Base-by-base conservation (phyloP, 2,888 invertebrate genomes). In the Leptopilina syphax region DNA sequence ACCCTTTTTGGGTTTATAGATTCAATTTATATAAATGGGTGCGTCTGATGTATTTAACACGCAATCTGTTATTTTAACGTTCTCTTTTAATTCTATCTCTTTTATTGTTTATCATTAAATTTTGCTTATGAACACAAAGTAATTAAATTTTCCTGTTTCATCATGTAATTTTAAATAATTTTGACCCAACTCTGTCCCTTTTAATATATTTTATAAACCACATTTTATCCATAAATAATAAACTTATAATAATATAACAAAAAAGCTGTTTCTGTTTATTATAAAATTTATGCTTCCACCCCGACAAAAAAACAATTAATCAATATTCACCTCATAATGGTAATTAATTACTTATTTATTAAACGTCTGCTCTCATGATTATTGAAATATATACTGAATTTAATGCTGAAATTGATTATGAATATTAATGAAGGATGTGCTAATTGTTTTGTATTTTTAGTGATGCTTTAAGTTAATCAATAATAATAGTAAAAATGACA, bases 1-100 rank as follows among this genome's bases (percentile, higher is more conserved):
- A 10, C 65, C 65, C 24, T 66, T 66, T 66, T 66, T 34, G 41
- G 34, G 65, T 24, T 65, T 65, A 47, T 50, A 12, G n/a, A 66
- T 27, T 8, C 1, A 66, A 66, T 66, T 66, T 66, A 34, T 44
- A 34, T 7, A 41, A 66, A 63, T 63, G 63, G 63, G 63, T 24
- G 63, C 63, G 63, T 63, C 44, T 66, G 41, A n/a, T 18, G 8
- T 44, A 66, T 66, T 66, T 13, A n/a, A 41, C 66, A 66, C 41
- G 66, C 66, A 41, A 66, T 67, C 47, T 18, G 18, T n/a, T 4
- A 41, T n/a, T 66, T 41, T 66, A 44, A 0, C 10, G 0, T 67
- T 6, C n/a, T 47, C n/a, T 41, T 47, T 47, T 47, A 4, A 7
- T 9, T 47, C 8, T n/a, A 10, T 8, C 18, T 65, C 41, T 67